Evolutionary conservation across 2,888 invertebrate species (phyloP).

Genomic region (Caenorhabditis doughertyi): DNA sequence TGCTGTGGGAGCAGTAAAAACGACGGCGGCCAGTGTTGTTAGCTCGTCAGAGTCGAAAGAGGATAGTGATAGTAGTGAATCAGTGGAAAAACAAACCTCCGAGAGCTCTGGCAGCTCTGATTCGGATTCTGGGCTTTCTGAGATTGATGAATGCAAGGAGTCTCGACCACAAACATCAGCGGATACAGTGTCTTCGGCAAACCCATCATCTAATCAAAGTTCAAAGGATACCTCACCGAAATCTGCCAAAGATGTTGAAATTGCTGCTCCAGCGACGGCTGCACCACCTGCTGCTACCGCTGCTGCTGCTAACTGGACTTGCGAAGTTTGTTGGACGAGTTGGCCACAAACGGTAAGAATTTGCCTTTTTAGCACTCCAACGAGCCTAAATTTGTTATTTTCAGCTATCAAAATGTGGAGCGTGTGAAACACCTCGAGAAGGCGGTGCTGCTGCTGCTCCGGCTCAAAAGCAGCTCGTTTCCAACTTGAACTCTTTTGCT

Average conservation of each 20-base stretch:
- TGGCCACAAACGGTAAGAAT: slow-evolving; percentile 41
- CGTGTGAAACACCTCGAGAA: slow-evolving; percentile 42
- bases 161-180: slow-evolving; percentile 63
- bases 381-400: background rate
- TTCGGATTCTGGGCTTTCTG: background rate
- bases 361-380: too few species aligned
- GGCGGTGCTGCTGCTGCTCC: slow-evolving; percentile 1
- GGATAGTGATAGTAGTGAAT: slow-evolving; percentile 15
- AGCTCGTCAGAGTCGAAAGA: slow-evolving; percentile 20
- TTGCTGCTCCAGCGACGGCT: too few species aligned
- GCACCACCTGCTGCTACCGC: too few species aligned
- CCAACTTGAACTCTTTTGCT: slow-evolving; percentile 44
- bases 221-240: slow-evolving; percentile 62
- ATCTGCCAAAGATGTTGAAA: background rate
- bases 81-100: background rate
- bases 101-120: background rate
- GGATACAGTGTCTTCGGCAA: slow-evolving; percentile 57
- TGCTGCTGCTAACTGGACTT: slow-evolving; percentile 45
- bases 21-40: background rate
- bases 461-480: slow-evolving; percentile 45
- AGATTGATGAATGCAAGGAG: slow-evolving; percentile 19
- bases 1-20: slow-evolving; percentile 4
- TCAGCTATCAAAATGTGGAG: slow-evolving; percentile 45
- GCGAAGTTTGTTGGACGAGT: slow-evolving; percentile 48
- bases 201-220: slow-evolving; percentile 18